Evolutionary conservation across 2,888 invertebrate species (phyloP).

Genomic region (Campaea margaritaria): DNA sequence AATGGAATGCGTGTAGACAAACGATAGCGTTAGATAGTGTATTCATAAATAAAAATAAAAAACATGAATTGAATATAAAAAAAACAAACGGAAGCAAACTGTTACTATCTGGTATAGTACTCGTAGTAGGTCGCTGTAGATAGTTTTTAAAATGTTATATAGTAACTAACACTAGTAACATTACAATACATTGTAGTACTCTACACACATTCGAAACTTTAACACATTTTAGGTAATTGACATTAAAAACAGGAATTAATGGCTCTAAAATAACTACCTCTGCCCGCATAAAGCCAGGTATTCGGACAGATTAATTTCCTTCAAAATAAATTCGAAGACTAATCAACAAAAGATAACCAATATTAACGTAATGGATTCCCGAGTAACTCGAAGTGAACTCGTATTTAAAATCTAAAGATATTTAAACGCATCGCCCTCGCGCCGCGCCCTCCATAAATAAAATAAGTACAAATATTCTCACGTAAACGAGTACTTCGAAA

Average conservation of each 20-base stretch:
- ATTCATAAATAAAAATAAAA: conserved; percentile 7
- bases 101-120: too few relatives aligned
- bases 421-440: conserved; percentile 82
- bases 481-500: conserved; percentile 82
- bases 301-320: conserved; percentile 62
- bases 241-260: conserved; percentile 22
- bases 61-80: background rate
- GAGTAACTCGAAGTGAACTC: conserved; percentile 73
- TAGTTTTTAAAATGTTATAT: background rate
- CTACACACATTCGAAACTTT: background rate
- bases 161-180: background rate
- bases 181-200: background rate
- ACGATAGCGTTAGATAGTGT: conserved; percentile 24
- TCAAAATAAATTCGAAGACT: conserved; percentile 55
- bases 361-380: conserved; percentile 78
- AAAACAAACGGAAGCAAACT: background rate
- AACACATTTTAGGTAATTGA: conserved; percentile 10
- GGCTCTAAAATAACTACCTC: conserved; percentile 21
- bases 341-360: conserved; percentile 73
- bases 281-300: conserved; percentile 44
- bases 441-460: conserved; percentile 80
- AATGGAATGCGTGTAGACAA: conserved; percentile 36
- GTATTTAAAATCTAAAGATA: conserved; percentile 82
- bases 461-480: conserved; percentile 86
- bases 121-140: too few relatives aligned